Evolutionary conservation across 2,888 invertebrate genomes (phyloP).

Genomic region (Cosmia trapezina): DNA sequence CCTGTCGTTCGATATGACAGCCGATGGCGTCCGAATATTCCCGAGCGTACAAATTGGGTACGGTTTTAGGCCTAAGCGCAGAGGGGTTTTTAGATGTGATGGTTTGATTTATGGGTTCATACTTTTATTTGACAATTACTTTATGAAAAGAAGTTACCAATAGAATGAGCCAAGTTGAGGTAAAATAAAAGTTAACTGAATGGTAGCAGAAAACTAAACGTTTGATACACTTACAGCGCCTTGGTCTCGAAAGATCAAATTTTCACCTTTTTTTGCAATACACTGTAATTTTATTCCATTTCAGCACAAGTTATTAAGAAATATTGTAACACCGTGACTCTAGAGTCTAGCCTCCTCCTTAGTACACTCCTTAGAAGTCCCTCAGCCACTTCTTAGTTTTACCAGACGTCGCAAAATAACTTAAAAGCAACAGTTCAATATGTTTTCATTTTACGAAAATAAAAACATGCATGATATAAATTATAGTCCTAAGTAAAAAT

Average conservation of each 20-base stretch:
- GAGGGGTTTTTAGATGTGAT: constrained; percentile 10
- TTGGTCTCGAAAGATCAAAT: background rate
- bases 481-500: background rate
- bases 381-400: too few relatives aligned
- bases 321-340: too few relatives aligned
- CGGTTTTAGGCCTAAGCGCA: constrained; percentile 21
- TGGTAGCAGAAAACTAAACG: background rate
- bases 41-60: constrained; percentile 38
- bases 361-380: too few relatives aligned
- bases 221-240: too few relatives aligned
- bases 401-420: background rate
- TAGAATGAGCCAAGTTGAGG: background rate
- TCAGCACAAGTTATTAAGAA: too few relatives aligned
- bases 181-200: background rate
- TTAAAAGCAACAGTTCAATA: background rate
- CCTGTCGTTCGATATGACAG: constrained; percentile 43
- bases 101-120: constrained; percentile 12
- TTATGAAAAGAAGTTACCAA: background rate
- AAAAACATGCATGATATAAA: too few relatives aligned
- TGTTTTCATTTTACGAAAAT: background rate
- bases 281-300: too few relatives aligned
- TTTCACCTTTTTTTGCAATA: too few relatives aligned
- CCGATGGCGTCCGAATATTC: constrained; percentile 42
- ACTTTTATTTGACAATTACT: background rate
- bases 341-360: too few relatives aligned